A percentile compares a stretch with the other conserved stretches of the same genome.
Conservation (phyloP, 2,113 vertebrate species). For the Clupea harengus region DNA sequence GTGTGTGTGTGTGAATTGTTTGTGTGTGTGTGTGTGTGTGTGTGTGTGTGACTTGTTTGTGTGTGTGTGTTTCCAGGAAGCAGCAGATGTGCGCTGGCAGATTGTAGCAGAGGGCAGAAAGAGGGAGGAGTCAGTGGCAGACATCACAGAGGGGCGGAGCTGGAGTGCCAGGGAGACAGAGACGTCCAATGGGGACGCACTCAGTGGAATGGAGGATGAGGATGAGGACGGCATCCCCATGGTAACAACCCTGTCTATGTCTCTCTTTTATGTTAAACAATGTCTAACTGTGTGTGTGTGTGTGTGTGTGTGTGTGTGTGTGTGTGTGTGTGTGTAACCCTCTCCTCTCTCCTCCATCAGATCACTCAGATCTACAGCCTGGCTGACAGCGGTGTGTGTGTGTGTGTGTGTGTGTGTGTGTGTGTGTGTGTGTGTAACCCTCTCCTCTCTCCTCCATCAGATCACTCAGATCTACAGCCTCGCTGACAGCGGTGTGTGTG, state of each 20-base stretch:
- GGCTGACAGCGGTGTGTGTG: too few relatives aligned
- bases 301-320: too few relatives aligned
- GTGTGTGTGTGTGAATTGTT: background rate
- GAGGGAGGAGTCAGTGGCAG: background rate
- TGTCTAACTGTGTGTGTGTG: too few relatives aligned
- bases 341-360: too few relatives aligned
- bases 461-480: too few relatives aligned
- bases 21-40: background rate
- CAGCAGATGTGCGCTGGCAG: background rate
- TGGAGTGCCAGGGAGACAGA: background rate
- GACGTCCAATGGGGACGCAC: background rate
- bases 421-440: too few relatives aligned
- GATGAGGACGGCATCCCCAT: constrained; percentile 37
- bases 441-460: too few relatives aligned
- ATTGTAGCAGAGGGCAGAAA: background rate
- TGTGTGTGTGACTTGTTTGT: background rate
- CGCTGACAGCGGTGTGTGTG: too few relatives aligned
- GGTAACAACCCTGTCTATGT: constrained; percentile 10
- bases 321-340: too few relatives aligned
- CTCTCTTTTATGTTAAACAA: background rate
- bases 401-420: too few relatives aligned
- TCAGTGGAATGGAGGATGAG: background rate
- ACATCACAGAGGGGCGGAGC: background rate
- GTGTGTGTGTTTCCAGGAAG: background rate
- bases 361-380: too few relatives aligned